phyloP scores from a whole-genome alignment of 2,113 vertebrate genomes.

The Axis porcinus region DNA sequence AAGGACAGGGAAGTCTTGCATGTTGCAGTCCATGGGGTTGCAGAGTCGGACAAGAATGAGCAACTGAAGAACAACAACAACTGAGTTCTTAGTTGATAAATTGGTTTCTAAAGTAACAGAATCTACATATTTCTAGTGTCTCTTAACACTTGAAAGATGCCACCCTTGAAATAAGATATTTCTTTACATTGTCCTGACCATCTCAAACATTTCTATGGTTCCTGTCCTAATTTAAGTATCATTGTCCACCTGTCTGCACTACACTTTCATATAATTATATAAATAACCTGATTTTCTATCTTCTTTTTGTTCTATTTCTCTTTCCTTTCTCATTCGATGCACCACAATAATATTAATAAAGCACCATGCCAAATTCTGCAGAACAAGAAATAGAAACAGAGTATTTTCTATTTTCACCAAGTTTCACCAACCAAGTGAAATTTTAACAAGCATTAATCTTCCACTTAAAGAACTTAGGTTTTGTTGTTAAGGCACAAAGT shows the following conservation, averaged over 20 bases:
- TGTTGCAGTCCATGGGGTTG: not conserved
- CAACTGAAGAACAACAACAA: not conserved
- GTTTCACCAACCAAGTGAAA: not conserved
- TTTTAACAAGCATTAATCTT: not conserved
- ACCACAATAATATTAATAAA: not conserved
- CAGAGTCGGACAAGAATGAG: not conserved
- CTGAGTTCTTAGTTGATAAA: not conserved
- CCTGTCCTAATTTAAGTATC: not conserved
- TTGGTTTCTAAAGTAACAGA: not conserved
- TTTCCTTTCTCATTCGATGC: not conserved
- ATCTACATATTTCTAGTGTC: not conserved
- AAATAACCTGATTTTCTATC: not conserved
- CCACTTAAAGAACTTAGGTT: not conserved
- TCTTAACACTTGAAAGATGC: not conserved
- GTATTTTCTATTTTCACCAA: not conserved
- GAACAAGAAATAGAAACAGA: not conserved
- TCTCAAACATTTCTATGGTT: not conserved
- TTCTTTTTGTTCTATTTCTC: not conserved
- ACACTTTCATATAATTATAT: not conserved
- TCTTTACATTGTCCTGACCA: not conserved
- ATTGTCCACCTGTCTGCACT: not conserved
- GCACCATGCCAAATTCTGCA: fast-evolving
- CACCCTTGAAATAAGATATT: not conserved
- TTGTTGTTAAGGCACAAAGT: not conserved
- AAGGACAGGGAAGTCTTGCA: not conserved